Evolutionary conservation across 2,797 vertebrate genomes (phyloP), one percentile per base, ranked within the genome.

Genomic region (Manis javanica): DNA sequence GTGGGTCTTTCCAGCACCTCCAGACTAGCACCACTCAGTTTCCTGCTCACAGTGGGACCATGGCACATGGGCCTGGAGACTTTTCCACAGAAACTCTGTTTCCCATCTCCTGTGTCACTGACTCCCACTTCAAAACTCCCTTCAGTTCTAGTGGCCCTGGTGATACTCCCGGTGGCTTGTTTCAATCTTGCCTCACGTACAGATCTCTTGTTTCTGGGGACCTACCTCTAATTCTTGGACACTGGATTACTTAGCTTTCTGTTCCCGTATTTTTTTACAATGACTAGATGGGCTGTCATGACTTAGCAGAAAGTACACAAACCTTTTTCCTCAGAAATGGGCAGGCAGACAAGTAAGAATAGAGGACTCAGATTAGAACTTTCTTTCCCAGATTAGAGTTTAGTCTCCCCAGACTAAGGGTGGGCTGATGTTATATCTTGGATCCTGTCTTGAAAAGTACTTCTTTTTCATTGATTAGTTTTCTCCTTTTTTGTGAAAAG

Each of bases 401-500:
- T 46, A 46, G 7, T 9, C 46, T n/a, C 15, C 39, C 57, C 19
- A 16, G 19, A 11, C 23, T 19, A 90, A 51, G n/a, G 64, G 51
- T 66, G 46, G 46, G 42, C 63, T 72, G 69, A 75, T 23, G 37
- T 87, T 77, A 26, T 46, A 46, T 66, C 34, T 61, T 79, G 16
- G 46, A 31, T 85, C 59, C 64, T n/a, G 49, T 69, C 23, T 69
- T 86, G 4, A 79, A 79, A 79, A 46, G 24, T 13, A 4, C 1
- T 18, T 71, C 46, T 81, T 91, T 66, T 66, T 63, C 15, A 61
- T 90, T 78, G 7, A 74, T 81, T 18, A 14, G 2, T 61, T 94
- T 97, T 75, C 59, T 77, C 19, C 26, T 95, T 95, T 64, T 84
- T 51, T 57, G 14, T 83, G 49, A 90, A 81, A 84, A 74, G 31